Percentiles rank a stretch among this genome's conserved stretches.
These are phyloP conservation scores for Sebastes hubbsi DNA, from an alignment of 2,797 vertebrate genomes.

Conservation along the genomic window DNA sequence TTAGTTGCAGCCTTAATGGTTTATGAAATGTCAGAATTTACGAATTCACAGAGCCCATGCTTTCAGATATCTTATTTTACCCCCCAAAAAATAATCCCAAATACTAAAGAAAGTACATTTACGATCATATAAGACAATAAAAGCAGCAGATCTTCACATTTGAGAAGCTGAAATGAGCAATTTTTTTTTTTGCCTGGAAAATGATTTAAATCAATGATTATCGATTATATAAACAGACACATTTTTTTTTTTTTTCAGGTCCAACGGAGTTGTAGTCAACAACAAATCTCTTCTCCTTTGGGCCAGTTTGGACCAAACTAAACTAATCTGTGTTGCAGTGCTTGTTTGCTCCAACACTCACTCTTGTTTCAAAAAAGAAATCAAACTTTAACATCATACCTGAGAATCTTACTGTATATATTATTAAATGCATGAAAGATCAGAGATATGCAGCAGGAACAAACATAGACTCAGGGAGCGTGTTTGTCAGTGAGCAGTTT, in stretches of 20 bases:
- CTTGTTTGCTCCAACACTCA: not conserved
- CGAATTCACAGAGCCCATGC: not conserved
- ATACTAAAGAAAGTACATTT: not conserved
- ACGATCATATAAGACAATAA: not conserved
- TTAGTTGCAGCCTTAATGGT: no score
- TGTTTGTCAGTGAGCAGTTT: slow-evolving; percentile 32
- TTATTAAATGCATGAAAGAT: not conserved
- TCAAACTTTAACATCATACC: not conserved
- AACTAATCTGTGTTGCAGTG: not conserved
- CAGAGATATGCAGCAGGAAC: not conserved
- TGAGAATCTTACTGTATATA: not conserved
- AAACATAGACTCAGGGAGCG: not conserved
- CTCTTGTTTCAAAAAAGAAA: not conserved
- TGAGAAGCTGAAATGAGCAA: not conserved
- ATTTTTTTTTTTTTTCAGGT: not conserved
- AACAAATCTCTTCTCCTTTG: not conserved
- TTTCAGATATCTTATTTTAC: not conserved
- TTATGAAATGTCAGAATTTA: no score
- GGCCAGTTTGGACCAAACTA: not conserved
- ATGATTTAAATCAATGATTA: not conserved
- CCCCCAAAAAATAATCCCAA: not conserved
- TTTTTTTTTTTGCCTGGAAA: not conserved
- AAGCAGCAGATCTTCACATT: not conserved
- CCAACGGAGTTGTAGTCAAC: not conserved
- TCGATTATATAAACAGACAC: not conserved